Evolutionary conservation across 2,113 vertebrate species (phyloP).

Genomic region (Pogona vitticeps): DNA sequence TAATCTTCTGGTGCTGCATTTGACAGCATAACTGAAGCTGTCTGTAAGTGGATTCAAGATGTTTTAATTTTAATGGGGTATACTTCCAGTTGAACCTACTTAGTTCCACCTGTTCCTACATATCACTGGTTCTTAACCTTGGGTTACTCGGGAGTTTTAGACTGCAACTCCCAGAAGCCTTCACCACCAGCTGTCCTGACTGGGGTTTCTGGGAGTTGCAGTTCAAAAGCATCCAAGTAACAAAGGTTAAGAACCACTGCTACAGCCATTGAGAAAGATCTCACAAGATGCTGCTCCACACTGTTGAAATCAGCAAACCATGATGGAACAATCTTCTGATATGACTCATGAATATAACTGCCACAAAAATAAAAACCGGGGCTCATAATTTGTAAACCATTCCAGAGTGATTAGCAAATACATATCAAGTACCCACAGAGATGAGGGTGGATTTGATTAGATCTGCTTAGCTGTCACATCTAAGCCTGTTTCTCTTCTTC

Average conservation of each 20-base stretch:
- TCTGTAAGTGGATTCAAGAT: too few relatives aligned
- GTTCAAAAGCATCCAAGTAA: too few relatives aligned
- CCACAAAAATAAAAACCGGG: neutral
- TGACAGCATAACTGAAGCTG: too few relatives aligned
- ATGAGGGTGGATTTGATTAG: neutral
- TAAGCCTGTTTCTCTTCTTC: neutral
- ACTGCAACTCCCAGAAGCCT: too few relatives aligned
- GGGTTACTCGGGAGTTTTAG: too few relatives aligned
- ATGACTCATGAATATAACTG: conserved; percentile 9
- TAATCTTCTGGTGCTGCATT: neutral
- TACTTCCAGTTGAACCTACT: neutral
- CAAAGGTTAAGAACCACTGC: too few relatives aligned
- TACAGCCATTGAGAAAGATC: neutral
- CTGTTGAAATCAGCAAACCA: neutral
- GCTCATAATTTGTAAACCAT: conserved; percentile 8
- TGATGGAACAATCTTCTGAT: neutral
- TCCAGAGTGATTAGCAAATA: conserved; percentile 1
- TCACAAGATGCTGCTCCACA: neutral
- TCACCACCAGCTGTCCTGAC: too few relatives aligned
- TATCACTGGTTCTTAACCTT: too few relatives aligned
- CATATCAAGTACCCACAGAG: neutral
- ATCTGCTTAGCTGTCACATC: neutral
- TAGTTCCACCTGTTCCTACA: neutral
- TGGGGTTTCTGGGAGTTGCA: too few relatives aligned
- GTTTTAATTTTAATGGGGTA: neutral